A percentile compares a stretch with the other conserved stretches of the same genome.
These are phyloP conservation scores for Orchesella cincta DNA, from an alignment of 1,140 invertebrate species.

Conservation along the genomic window DNA sequence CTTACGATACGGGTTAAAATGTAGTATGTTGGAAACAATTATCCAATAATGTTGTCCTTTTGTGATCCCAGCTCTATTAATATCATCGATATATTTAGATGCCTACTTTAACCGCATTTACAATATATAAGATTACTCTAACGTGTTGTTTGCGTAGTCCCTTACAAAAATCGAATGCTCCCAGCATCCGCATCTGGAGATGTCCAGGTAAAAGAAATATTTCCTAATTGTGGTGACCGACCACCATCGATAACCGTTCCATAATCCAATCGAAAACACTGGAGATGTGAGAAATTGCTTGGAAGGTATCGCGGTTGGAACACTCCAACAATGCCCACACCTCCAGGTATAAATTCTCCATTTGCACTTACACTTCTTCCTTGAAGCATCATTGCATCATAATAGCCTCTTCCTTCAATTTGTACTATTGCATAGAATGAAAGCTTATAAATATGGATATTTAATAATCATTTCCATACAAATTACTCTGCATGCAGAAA, in stretches of 20 bases:
- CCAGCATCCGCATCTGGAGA: constrained; percentile 44
- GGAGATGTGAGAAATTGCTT: constrained; percentile 37
- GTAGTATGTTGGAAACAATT: constrained; percentile 40
- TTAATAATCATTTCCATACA: too few relatives aligned
- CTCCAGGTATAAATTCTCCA: constrained; percentile 28
- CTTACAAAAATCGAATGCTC: constrained; percentile 47
- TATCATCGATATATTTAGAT: too few relatives aligned
- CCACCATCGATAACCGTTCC: constrained; percentile 46
- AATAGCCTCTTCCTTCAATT: constrained; percentile 44
- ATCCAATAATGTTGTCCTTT: constrained; percentile 47
- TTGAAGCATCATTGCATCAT: constrained; percentile 47
- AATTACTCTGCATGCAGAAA: neutral
- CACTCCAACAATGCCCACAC: constrained; percentile 44
- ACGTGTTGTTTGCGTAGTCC: neutral
- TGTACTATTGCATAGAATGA: constrained; percentile 32
- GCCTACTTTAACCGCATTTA: too few relatives aligned
- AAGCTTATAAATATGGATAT: neutral
- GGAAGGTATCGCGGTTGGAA: constrained; percentile 35
- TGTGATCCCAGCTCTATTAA: constrained; percentile 47
- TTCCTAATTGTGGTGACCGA: constrained; percentile 37
- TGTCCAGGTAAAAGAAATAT: constrained; percentile 45
- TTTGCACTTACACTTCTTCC: constrained; percentile 27
- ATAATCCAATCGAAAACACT: constrained; percentile 42
- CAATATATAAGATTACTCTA: neutral
- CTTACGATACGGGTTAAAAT: constrained; percentile 51